Conservation (phyloP, 2,888 invertebrate species). For the Glyphotaelius pellucidus region DNA sequence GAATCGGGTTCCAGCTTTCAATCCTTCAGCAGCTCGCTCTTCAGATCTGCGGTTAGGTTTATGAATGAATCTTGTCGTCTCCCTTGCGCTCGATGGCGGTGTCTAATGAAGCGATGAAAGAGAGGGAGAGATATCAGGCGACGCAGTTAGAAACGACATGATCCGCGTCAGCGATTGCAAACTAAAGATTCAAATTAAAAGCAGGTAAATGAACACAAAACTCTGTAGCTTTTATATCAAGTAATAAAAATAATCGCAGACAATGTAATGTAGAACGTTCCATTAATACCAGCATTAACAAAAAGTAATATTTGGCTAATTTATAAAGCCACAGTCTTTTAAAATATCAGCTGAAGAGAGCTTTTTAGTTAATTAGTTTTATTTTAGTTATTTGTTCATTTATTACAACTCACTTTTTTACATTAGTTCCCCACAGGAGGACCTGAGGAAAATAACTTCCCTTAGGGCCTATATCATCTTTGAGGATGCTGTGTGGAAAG, state of each 20-base stretch:
- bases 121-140: conserved; percentile 44
- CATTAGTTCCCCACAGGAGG: too few relatives aligned
- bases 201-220: background rate
- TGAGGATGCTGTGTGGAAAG: too few relatives aligned
- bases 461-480: too few relatives aligned
- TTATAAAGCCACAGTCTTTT: background rate
- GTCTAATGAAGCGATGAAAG: conserved; percentile 42
- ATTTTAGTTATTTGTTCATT: too few relatives aligned
- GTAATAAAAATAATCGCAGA: background rate
- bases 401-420: too few relatives aligned
- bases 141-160: conserved; percentile 24
- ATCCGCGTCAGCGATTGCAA: background rate
- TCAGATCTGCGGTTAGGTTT: conserved; percentile 29
- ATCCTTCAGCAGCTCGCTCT: conserved; percentile 18
- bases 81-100: conserved; percentile 39
- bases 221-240: background rate
- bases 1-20: conserved; percentile 3
- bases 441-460: too few relatives aligned
- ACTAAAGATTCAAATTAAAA: background rate
- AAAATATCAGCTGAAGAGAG: background rate
- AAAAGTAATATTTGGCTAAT: background rate
- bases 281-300: background rate
- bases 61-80: conserved; percentile 57
- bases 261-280: background rate
- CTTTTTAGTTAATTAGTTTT: background rate